phyloP scores from a whole-genome alignment of 2,888 invertebrate species.

The Cyrtodaria siliqua region DNA sequence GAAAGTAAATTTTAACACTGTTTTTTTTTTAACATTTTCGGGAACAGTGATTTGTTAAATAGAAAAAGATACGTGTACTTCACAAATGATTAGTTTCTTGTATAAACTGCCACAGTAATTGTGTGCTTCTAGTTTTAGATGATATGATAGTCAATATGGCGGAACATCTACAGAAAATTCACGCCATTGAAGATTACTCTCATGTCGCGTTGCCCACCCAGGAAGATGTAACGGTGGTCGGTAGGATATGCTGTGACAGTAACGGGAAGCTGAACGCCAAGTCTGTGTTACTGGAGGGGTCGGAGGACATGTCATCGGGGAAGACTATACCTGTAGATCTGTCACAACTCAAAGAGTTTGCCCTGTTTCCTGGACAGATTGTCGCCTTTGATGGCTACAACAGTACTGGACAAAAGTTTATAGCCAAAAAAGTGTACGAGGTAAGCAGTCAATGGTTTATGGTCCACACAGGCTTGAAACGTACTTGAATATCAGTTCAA shows the following conservation, averaged over 20 bases:
- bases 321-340: constrained; percentile 87
- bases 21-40: too few species aligned
- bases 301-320: constrained; percentile 84
- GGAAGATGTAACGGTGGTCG: constrained; percentile 88
- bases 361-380: constrained; percentile 93
- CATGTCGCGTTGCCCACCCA: constrained; percentile 84
- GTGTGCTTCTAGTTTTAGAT: constrained; percentile 84
- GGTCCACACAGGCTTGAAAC: too few species aligned
- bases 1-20: too few species aligned
- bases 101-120: too few species aligned
- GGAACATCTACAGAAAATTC: constrained; percentile 83
- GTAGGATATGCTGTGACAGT: constrained; percentile 92
- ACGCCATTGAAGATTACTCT: constrained; percentile 82
- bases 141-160: constrained; percentile 86
- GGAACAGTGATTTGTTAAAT: too few species aligned
- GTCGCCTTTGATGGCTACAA: constrained; percentile 92
- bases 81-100: too few species aligned
- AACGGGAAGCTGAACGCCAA: constrained; percentile 91
- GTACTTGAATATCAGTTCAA: too few species aligned
- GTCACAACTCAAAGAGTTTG: constrained; percentile 88
- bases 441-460: too few species aligned
- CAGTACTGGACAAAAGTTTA: constrained; percentile 90
- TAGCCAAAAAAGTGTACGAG: constrained; percentile 89
- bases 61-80: too few species aligned
- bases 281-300: constrained; percentile 91